phyloP scores from a whole-genome alignment of 2,888 invertebrate genomes.

The Cephus runcator region DNA sequence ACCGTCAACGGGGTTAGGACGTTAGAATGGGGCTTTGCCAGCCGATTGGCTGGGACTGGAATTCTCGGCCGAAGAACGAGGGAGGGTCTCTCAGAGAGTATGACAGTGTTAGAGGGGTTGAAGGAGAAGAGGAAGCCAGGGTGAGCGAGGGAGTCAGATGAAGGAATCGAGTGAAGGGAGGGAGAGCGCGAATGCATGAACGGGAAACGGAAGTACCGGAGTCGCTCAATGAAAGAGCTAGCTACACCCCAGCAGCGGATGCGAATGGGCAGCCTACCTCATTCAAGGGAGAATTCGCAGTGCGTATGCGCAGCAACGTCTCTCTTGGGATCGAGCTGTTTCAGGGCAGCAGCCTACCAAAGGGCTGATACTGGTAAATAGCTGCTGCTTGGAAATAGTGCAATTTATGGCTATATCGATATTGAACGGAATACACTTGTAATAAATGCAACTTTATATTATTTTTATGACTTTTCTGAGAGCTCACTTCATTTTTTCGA shows the following conservation, averaged over 20 bases:
- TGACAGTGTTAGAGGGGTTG: not conserved
- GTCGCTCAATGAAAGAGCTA: constrained; percentile 58
- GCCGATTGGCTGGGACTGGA: not conserved
- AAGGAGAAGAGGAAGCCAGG: not conserved
- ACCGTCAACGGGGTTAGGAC: not conserved
- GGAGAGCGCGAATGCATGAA: constrained; percentile 46
- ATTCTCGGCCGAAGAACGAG: not conserved
- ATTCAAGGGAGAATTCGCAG: constrained; percentile 49
- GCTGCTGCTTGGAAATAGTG: not conserved
- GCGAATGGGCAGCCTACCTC: constrained; percentile 56
- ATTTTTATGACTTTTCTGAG: not conserved
- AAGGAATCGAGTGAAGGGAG: constrained; percentile 19
- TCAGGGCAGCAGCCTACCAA: not conserved
- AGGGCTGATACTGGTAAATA: not conserved
- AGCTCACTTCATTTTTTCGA: not conserved
- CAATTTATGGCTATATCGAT: not conserved
- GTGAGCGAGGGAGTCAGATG: constrained; percentile 18
- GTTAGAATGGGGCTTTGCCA: not conserved
- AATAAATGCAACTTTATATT: not conserved
- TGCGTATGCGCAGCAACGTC: constrained; percentile 44
- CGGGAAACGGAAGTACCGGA: constrained; percentile 53
- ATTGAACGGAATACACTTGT: not conserved
- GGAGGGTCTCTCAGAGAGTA: not conserved
- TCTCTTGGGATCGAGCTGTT: not conserved
- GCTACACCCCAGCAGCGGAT: constrained; percentile 46